These are phyloP conservation scores for Saturnia japonica DNA, from an alignment of 2,888 invertebrate species.

Conservation along the genomic window DNA sequence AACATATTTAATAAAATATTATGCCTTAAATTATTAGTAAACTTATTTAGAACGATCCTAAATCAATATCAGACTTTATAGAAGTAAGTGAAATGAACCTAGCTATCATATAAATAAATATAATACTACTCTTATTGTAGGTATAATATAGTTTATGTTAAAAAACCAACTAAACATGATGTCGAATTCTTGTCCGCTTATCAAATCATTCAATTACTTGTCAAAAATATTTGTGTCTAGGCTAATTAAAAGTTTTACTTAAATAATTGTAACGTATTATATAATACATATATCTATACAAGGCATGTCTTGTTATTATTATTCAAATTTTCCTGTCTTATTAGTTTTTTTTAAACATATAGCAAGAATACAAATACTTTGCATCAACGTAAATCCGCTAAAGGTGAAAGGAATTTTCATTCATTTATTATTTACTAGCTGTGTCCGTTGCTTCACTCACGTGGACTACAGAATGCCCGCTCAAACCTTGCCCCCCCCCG, in stretches of 20 bases:
- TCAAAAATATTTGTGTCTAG: slow-evolving; percentile 17
- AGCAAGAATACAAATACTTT: too few relatives aligned
- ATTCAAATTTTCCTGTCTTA: neutral
- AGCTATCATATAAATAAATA: neutral
- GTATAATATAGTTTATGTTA: slow-evolving; percentile 12
- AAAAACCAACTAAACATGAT: neutral
- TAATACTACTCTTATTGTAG: neutral
- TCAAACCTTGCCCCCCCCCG: too few relatives aligned
- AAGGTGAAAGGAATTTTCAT: too few relatives aligned
- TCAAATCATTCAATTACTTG: neutral
- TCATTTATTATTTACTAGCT: too few relatives aligned
- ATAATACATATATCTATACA: slow-evolving; percentile 46
- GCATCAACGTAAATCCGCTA: too few relatives aligned
- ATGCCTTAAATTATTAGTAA: slow-evolving; percentile 22
- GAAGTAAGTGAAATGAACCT: neutral
- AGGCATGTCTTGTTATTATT: slow-evolving; percentile 42
- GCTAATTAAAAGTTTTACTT: slow-evolving; percentile 32
- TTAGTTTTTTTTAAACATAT: neutral
- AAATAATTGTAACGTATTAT: slow-evolving; percentile 37
- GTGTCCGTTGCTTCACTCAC: too few relatives aligned
- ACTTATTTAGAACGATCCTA: neutral
- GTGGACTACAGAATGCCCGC: too few relatives aligned
- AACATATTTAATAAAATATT: neutral
- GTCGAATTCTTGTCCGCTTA: neutral
- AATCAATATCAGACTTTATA: neutral